phyloP scores from a whole-genome alignment of 2,113 vertebrate genomes.

The Stegastes partitus region DNA sequence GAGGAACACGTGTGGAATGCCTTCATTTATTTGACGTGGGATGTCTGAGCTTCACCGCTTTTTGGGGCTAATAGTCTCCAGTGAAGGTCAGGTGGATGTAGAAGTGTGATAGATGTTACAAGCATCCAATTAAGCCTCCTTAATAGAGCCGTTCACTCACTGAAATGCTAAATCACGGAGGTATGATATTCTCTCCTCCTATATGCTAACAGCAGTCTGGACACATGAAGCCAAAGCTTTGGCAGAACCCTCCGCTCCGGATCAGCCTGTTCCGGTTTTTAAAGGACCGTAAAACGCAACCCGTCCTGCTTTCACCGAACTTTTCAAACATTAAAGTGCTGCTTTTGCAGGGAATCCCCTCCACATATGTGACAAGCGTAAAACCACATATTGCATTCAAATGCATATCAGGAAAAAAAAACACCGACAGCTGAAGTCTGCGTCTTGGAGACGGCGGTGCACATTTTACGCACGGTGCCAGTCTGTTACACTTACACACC shows the following conservation, averaged over 20 bases:
- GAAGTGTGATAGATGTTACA: conserved; percentile 37
- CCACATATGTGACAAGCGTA: conserved; percentile 27
- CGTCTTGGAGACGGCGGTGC: conserved; percentile 56
- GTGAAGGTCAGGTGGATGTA: conserved; percentile 40
- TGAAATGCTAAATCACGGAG: conserved; percentile 24
- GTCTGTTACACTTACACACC: conserved; percentile 75
- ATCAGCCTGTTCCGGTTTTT: not conserved
- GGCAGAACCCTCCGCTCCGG: too few relatives aligned
- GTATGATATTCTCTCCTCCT: conserved; percentile 3
- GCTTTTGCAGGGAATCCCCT: conserved; percentile 4
- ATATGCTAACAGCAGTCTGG: not conserved
- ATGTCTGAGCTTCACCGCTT: not conserved
- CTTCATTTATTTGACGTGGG: not conserved
- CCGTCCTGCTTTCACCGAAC: not conserved
- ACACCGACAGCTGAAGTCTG: conserved; percentile 26
- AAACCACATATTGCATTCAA: conserved; percentile 20
- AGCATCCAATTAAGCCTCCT: conserved; percentile 41
- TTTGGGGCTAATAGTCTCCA: not conserved
- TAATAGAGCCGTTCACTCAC: conserved; percentile 30
- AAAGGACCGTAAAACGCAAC: not conserved
- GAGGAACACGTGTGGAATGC: not conserved
- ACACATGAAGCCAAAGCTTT: not conserved
- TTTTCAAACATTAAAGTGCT: conserved; percentile 21
- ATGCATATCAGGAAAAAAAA: not conserved
- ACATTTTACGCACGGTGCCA: conserved; percentile 76